Percentiles rank a stretch among this genome's conserved stretches.
These are phyloP conservation scores for Mactromeris polynyma DNA, from an alignment of 2,888 invertebrate genomes.

Conservation along the genomic window DNA sequence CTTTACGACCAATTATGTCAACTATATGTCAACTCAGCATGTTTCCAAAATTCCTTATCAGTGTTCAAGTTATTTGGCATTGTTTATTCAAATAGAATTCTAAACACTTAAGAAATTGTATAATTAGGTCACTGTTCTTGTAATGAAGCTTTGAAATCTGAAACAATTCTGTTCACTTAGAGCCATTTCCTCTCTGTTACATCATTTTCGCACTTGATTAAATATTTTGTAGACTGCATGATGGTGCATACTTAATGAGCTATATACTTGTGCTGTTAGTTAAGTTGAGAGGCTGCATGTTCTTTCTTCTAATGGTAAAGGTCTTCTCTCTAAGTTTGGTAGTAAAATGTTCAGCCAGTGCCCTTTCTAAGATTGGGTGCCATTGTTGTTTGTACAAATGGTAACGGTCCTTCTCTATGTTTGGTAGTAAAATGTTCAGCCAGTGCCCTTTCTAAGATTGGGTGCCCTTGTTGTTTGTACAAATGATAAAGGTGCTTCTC, in stretches of 20 bases:
- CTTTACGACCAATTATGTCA: not conserved
- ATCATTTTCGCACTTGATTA: not conserved
- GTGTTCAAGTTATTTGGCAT: not conserved
- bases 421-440: too few species aligned
- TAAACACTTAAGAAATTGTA: not conserved
- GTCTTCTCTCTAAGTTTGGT: too few species aligned
- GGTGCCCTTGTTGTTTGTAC: too few species aligned
- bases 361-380: too few species aligned
- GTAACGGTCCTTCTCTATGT: too few species aligned
- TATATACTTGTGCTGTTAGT: too few species aligned
- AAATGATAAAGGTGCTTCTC: too few species aligned
- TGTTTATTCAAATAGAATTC: not conserved
- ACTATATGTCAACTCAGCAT: not conserved
- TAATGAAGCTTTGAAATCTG: not conserved
- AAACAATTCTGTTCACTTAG: not conserved
- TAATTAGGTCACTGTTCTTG: conserved; percentile 5
- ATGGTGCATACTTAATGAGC: not conserved
- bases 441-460: too few species aligned
- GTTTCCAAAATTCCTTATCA: not conserved
- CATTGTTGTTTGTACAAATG: too few species aligned
- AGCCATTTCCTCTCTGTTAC: not conserved
- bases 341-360: too few species aligned
- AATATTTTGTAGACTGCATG: not conserved
- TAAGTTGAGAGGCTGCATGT: too few species aligned
- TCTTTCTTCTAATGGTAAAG: too few species aligned